These are phyloP conservation scores for Dipus sagitta DNA, from an alignment of 2,797 vertebrate species.

Conservation along the genomic window DNA sequence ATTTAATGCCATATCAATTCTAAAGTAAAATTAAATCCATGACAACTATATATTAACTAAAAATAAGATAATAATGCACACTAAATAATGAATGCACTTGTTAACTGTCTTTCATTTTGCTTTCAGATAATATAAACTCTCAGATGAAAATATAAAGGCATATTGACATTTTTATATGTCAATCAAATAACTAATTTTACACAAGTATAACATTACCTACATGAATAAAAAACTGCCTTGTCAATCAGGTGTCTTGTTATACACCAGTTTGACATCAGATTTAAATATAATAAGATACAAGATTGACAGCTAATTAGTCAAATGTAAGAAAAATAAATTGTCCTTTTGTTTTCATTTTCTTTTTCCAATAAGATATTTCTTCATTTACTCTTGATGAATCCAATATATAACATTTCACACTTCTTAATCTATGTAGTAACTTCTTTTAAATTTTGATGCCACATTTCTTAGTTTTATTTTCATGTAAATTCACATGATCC, in stretches of 20 bases:
- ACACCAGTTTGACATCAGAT: constrained; percentile 67
- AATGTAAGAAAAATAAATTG: constrained; percentile 72
- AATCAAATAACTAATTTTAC: constrained; percentile 77
- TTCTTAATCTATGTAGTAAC: not conserved
- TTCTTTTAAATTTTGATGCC: not conserved
- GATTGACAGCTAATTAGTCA: constrained; percentile 80
- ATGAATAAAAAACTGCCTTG: constrained; percentile 66
- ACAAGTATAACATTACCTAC: constrained; percentile 61
- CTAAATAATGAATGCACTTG: constrained; percentile 29
- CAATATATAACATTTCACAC: constrained; percentile 27
- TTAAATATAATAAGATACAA: constrained; percentile 75
- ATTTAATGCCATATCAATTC: not conserved
- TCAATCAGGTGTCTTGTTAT: constrained; percentile 79
- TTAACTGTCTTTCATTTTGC: constrained; percentile 41
- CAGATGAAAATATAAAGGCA: constrained; percentile 53
- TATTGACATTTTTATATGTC: constrained; percentile 67
- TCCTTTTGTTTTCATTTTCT: constrained; percentile 68
- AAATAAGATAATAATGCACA: constrained; percentile 37
- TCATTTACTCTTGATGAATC: constrained; percentile 30
- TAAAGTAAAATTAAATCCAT: constrained; percentile 54
- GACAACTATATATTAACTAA: not conserved
- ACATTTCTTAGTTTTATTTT: constrained; percentile 5
- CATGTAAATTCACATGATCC: not conserved
- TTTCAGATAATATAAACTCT: constrained; percentile 54
- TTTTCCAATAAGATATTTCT: constrained; percentile 61